Evolutionary conservation across 2,797 vertebrate genomes (phyloP), one percentile per base, ranked within the genome.

Genomic region (Prionace glauca): DNA sequence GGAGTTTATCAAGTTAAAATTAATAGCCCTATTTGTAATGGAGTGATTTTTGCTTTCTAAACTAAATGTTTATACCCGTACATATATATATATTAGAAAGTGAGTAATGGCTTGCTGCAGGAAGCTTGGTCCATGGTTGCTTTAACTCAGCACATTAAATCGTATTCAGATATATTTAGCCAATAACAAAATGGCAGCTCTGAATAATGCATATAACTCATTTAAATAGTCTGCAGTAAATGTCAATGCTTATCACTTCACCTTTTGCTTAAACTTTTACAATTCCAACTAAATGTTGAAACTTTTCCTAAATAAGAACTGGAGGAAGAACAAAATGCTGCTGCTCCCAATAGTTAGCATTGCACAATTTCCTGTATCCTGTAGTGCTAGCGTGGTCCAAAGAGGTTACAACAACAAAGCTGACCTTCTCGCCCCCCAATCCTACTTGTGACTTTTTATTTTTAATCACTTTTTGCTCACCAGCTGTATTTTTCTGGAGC

Each of bases 221-320:
- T 60, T 60, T 86, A 81, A 95, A 81, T 79, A 26, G 60, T 81
- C 62, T 60, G 74, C 11, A 95, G 10, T 95, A 56, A 62, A 95
- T 79, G 81, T 77, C 8, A 95, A 71, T 56, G 60, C 71, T 95
- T 20, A 77, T 24, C 67, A 36, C 71, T 77, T 86, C 29, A 79
- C 26, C 65, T 67, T 36, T 36, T 36, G 20, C 29, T 74, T 60
- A 2, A 79, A 79, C 24, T 60, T 62, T 67, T 14, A 60, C 32
- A 95, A 50, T 95, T 56, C 62, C 45, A 95, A 69, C 41, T 67
- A 69, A 56, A 92, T 69, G 65, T 36, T 69, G 65, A 69, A 67
- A 11, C n/a, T 45, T 18, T 20, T 84, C 22, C 18, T 41, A 41
- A 56, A 92, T 69, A 65, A 69, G 9, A 24, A 41, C 20, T 41